These are phyloP conservation scores for Ciconia maguari DNA, from an alignment of 2,113 vertebrate genomes.

Conservation along the genomic window DNA sequence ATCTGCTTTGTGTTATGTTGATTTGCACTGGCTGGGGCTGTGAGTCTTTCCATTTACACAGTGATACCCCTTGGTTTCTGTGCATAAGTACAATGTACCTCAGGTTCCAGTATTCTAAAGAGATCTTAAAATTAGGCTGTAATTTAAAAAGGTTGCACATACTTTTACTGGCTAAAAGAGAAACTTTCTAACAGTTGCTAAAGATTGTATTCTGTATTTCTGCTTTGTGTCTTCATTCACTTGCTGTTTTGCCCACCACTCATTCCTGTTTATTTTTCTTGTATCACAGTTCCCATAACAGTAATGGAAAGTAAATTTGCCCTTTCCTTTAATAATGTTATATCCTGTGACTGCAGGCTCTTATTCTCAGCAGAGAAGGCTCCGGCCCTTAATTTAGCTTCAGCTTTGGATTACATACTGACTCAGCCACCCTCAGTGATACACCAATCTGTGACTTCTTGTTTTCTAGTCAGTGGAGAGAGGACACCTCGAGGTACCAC, in stretches of 20 bases:
- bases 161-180: background rate
- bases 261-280: background rate
- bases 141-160: background rate
- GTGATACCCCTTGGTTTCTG: background rate
- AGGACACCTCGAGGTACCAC: constrained; percentile 26
- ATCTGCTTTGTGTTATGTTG: background rate
- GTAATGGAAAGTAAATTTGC: background rate
- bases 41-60: background rate
- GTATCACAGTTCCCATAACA: background rate
- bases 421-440: background rate
- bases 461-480: constrained; percentile 73
- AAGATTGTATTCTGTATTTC: background rate
- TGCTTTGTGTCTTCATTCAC: background rate
- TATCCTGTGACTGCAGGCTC: background rate
- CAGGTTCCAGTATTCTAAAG: background rate
- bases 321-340: background rate
- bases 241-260: background rate
- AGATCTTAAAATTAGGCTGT: background rate
- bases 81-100: background rate
- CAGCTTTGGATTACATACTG: background rate
- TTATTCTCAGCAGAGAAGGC: background rate
- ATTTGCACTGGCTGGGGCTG: background rate
- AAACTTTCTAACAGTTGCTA: background rate
- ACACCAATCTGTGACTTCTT: constrained; percentile 38
- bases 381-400: background rate